Evolutionary conservation across 2,888 invertebrate genomes (phyloP).

Genomic region (Tetropium fuscum): DNA sequence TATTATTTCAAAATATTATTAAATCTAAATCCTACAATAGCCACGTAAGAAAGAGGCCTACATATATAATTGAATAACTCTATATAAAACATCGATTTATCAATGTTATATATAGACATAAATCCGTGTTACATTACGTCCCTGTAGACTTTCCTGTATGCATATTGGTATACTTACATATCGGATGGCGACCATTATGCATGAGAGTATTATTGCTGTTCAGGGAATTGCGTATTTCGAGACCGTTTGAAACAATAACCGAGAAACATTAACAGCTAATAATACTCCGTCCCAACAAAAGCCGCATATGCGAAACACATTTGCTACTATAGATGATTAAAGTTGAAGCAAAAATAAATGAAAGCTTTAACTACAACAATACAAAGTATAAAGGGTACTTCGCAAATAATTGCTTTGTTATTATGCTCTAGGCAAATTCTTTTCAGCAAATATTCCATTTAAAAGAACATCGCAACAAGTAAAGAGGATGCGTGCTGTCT

Average conservation of each 20-base stretch:
- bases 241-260: conserved; percentile 2
- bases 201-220: neutral
- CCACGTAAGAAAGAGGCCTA: too few relatives aligned
- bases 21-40: too few relatives aligned
- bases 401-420: neutral
- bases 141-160: too few relatives aligned
- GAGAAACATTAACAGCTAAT: conserved; percentile 3
- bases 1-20: too few relatives aligned
- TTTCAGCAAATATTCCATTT: neutral
- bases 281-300: neutral
- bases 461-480: too few relatives aligned
- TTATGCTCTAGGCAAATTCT: neutral
- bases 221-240: neutral
- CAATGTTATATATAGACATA: too few relatives aligned
- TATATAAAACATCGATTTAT: too few relatives aligned
- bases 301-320: conserved; percentile 1
- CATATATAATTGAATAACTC: too few relatives aligned
- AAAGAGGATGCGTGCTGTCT: too few relatives aligned
- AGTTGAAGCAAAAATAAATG: conserved; percentile 1
- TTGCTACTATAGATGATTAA: conserved; percentile 1
- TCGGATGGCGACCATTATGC: conserved; percentile 3
- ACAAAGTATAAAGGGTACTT: neutral
- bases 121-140: too few relatives aligned
- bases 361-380: neutral
- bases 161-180: too few relatives aligned